Evolutionary conservation across 2,888 invertebrate species (phyloP).

Genomic region (Ectropis crepuscularia): DNA sequence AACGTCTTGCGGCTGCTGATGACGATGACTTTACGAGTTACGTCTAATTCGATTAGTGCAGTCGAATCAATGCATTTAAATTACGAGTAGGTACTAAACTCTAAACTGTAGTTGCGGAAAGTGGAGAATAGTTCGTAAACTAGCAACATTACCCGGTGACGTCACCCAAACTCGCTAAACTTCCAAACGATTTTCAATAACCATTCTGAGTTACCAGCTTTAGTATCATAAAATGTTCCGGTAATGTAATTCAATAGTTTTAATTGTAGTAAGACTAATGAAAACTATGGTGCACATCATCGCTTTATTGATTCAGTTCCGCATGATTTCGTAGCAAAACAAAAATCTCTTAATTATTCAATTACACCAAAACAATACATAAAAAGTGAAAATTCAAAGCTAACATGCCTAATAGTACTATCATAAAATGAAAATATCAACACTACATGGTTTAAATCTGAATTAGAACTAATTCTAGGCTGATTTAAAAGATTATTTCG

Average conservation of each 20-base stretch:
- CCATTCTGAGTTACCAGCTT: constrained; percentile 25
- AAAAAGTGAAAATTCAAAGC: too few species aligned
- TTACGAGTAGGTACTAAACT: too few species aligned
- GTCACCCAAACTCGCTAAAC: constrained; percentile 28
- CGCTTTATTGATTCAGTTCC: not conserved
- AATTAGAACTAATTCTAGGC: too few species aligned
- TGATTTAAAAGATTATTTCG: too few species aligned
- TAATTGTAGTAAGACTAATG: not conserved
- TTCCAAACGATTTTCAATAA: constrained; percentile 38
- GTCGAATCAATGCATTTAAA: constrained; percentile 3
- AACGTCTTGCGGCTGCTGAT: too few species aligned
- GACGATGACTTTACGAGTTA: not conserved
- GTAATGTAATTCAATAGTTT: not conserved
- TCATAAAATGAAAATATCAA: too few species aligned
- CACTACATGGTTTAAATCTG: too few species aligned
- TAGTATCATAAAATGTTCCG: constrained; percentile 1
- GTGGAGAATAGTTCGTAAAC: constrained; percentile 11
- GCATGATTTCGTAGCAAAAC: too few species aligned
- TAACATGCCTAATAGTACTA: too few species aligned
- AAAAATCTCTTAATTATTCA: too few species aligned
- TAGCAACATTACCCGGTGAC: constrained; percentile 29
- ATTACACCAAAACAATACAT: too few species aligned
- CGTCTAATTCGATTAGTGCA: constrained; percentile 7
- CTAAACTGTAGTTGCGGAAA: constrained; percentile 20
- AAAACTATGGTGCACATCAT: not conserved